Conservation (phyloP, 2,888 invertebrate genomes). For the Mimumesa dahlbomi region DNA sequence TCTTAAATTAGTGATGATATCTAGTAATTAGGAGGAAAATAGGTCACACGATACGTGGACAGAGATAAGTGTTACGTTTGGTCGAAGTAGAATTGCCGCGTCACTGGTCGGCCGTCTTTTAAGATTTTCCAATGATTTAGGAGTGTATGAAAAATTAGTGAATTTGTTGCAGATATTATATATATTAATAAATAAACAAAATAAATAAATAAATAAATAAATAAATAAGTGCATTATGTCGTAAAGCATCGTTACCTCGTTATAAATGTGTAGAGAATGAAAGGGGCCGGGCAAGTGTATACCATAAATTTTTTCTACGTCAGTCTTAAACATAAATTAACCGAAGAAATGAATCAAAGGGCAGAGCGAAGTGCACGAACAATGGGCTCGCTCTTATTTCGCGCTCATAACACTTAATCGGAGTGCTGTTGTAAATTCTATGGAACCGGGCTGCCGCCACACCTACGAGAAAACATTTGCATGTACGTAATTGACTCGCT, state of each 20-base stretch:
- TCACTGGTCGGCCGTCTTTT: too few species aligned
- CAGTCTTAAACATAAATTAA: conserved; percentile 29
- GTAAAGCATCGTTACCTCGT: conserved; percentile 4
- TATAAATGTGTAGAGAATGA: conserved; percentile 21
- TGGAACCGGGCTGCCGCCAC: conserved; percentile 14
- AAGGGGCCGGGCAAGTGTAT: conserved; percentile 13
- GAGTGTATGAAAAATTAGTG: too few species aligned
- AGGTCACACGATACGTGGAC: too few species aligned
- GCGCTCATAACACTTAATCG: conserved; percentile 29
- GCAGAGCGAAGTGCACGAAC: conserved; percentile 15
- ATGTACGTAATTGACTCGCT: conserved; percentile 54
- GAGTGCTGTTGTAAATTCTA: conserved; percentile 30
- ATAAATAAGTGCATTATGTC: not conserved
- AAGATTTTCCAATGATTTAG: too few species aligned
- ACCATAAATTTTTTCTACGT: conserved; percentile 44
- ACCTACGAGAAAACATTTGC: conserved; percentile 50
- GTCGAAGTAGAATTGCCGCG: too few species aligned
- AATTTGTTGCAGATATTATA: too few species aligned
- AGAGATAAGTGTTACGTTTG: too few species aligned
- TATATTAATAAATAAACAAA: too few species aligned
- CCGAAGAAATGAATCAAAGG: conserved; percentile 42
- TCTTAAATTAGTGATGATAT: too few species aligned
- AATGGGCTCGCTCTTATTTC: conserved; percentile 29
- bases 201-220: too few species aligned
- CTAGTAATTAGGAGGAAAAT: too few species aligned